phyloP scores from a whole-genome alignment of 2,113 vertebrate genomes.

The Gymnobelideus leadbeateri region DNA sequence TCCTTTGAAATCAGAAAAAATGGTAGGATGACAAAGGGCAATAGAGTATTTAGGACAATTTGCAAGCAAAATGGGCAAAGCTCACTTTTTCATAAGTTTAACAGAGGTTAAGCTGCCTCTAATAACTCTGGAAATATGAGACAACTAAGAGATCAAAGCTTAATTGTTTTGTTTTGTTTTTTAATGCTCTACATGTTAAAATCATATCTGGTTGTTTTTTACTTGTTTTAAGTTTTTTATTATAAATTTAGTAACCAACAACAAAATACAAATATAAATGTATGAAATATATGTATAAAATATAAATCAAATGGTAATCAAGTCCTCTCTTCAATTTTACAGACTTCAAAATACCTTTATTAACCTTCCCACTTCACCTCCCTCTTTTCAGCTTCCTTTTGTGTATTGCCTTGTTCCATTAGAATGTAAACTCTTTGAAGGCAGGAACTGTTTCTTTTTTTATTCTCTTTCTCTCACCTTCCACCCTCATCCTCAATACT shows the following conservation, averaged over 20 bases:
- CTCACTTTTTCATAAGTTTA: not conserved
- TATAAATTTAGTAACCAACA: not conserved
- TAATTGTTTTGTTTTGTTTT: no score
- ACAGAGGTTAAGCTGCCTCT: no score
- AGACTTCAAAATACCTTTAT: not conserved
- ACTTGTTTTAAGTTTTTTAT: not conserved
- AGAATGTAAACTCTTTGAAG: not conserved
- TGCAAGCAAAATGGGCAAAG: not conserved
- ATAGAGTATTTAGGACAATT: not conserved
- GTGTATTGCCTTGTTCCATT: not conserved
- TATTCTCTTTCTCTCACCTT: no score
- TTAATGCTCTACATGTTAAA: not conserved
- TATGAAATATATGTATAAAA: not conserved
- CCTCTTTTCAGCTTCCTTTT: not conserved
- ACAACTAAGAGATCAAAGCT: not conserved
- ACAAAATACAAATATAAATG: not conserved
- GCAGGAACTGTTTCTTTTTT: not conserved
- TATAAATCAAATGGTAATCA: not conserved
- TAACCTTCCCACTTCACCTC: not conserved
- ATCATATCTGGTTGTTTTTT: not conserved
- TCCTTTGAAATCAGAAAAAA: not conserved
- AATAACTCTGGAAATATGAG: not conserved
- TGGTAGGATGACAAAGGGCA: not conserved
- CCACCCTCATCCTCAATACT: no score
- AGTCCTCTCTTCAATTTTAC: no score